Base-by-base conservation (phyloP, 2,888 invertebrate species). In the Prostheceraeus crozeri region DNA sequence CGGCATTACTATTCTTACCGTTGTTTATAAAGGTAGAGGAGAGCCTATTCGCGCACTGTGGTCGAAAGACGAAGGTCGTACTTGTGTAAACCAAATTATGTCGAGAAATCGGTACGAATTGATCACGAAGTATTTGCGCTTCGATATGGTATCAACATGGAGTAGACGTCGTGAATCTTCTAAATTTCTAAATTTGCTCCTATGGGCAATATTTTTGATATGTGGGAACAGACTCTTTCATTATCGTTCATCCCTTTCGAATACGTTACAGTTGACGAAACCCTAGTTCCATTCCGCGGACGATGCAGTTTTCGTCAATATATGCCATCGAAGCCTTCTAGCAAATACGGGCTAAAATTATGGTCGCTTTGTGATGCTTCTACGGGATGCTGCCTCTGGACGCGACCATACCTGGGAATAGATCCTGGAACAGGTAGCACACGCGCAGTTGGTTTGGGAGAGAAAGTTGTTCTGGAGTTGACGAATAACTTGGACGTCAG, bases 341-440 rank as follows among this genome's bases (percentile, higher is more conserved):
- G 27, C 4, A 46, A 46, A 28, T 46, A 16, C 25, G 48, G 48
- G 4, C n/a, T 46, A 16, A 46, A 46, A 46, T 16, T 46, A 28
- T 46, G 19, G 48, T 46, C 48, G 23, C 48, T 46, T n/a, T 46
- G 48, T n/a, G 48, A 46, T 46, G 4, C 48, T 27, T 3, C 23
- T 8, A 46, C 48, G 4, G 48, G 48, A n/a, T n/a, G n/a, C n/a
- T n/a, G n/a, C n/a, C n/a, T n/a, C n/a, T n/a, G n/a, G n/a, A n/a
- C n/a, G n/a, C n/a, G n/a, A n/a, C n/a, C n/a, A n/a, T n/a, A n/a
- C n/a, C n/a, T n/a, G n/a, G n/a, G n/a, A n/a, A n/a, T n/a, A n/a
- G n/a, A n/a, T n/a, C n/a, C n/a, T n/a, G n/a, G n/a, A n/a, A n/a
- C n/a, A n/a, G n/a, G n/a, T n/a, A n/a, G n/a, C n/a, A n/a, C n/a